phyloP scores from a whole-genome alignment of 2,888 invertebrate genomes.

The Lycophotia porphyrea region DNA sequence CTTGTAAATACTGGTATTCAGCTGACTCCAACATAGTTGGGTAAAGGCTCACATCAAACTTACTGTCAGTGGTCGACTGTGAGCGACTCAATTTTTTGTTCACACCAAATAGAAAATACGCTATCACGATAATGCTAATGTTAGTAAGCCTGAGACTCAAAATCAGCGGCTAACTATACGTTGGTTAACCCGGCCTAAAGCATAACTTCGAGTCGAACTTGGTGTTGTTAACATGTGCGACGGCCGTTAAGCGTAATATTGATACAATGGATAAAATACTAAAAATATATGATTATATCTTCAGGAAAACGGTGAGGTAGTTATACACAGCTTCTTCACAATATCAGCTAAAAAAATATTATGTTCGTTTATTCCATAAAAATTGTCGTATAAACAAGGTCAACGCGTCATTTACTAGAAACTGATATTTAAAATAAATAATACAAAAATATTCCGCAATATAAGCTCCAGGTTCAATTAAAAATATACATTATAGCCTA shows the following conservation, averaged over 20 bases:
- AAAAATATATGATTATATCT: conserved; percentile 29
- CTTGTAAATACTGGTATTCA: background rate
- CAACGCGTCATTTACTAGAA: conserved; percentile 8
- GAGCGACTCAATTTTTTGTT: background rate
- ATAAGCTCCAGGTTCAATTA: background rate
- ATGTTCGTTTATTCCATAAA: background rate
- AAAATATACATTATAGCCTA: background rate
- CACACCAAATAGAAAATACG: background rate
- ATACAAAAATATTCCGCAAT: conserved; percentile 11
- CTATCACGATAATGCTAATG: background rate
- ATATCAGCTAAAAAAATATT: background rate
- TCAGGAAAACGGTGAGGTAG: conserved; percentile 14
- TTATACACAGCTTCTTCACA: conserved; percentile 24
- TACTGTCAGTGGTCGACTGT: background rate
- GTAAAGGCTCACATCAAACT: background rate
- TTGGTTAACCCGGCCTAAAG: background rate
- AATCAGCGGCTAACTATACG: background rate
- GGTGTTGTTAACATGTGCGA: background rate
- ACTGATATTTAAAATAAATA: conserved; percentile 11
- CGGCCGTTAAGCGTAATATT: background rate
- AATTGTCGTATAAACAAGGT: conserved; percentile 28
- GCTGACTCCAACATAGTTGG: no score
- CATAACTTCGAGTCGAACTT: background rate
- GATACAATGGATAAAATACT: conserved; percentile 2
- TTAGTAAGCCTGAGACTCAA: background rate